Percentiles rank a stretch among this genome's conserved stretches.
phyloP scores from a whole-genome alignment of 2,888 invertebrate genomes.

The Ctena decussata region DNA sequence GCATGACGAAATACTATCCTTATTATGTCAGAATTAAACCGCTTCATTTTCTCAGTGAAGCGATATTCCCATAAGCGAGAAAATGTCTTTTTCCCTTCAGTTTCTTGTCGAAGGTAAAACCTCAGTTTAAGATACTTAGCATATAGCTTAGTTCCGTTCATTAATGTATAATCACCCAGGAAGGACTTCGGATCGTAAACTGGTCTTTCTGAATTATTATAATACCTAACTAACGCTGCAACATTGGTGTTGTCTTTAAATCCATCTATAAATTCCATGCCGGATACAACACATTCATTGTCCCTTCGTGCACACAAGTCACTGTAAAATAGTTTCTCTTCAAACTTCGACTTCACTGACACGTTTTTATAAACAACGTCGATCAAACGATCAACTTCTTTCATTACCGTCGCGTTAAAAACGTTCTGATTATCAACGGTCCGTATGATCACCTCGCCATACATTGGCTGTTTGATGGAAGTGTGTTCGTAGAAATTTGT shows the following conservation, averaged over 20 bases:
- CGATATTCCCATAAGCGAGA: slow-evolving; percentile 46
- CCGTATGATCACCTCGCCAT: slow-evolving; percentile 37
- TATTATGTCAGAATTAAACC: slow-evolving; percentile 9
- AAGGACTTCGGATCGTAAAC: not conserved
- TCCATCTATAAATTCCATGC: slow-evolving; percentile 27
- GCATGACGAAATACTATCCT: slow-evolving; percentile 39
- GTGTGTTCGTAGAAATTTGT: slow-evolving; percentile 33
- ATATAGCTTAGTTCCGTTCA: slow-evolving; percentile 18
- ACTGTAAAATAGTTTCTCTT: slow-evolving; percentile 23
- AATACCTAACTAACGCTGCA: not conserved
- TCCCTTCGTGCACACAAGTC: slow-evolving; percentile 48
- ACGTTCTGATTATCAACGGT: slow-evolving; percentile 26
- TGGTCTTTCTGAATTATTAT: not conserved
- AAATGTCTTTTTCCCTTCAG: slow-evolving; percentile 20
- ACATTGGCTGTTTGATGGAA: slow-evolving; percentile 41
- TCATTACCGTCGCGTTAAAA: slow-evolving; percentile 19
- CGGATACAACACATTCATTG: slow-evolving; percentile 41
- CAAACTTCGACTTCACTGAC: slow-evolving; percentile 22
- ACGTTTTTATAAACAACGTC: slow-evolving; percentile 35
- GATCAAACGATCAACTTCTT: slow-evolving; percentile 37
- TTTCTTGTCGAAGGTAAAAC: slow-evolving; percentile 50
- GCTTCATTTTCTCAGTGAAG: slow-evolving; percentile 43
- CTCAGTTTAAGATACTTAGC: slow-evolving; percentile 42
- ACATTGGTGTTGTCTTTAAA: slow-evolving; percentile 21
- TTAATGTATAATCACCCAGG: slow-evolving; percentile 25